These are phyloP conservation scores for Dicrostonyx torquatus DNA, from an alignment of 2,797 vertebrate species.

Conservation along the genomic window DNA sequence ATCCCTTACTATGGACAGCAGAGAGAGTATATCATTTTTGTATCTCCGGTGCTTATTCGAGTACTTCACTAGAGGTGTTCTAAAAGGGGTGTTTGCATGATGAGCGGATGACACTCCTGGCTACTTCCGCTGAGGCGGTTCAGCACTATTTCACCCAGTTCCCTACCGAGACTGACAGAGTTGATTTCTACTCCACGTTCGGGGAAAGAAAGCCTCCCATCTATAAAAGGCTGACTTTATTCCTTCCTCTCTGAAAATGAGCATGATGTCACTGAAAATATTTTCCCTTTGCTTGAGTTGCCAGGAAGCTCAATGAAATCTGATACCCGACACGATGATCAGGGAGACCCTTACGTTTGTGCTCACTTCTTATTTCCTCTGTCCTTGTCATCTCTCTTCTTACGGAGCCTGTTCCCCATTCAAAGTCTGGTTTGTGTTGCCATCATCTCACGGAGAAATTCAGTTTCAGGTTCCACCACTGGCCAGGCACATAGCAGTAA, in stretches of 20 bases:
- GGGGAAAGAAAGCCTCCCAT: not conserved
- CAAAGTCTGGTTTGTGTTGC: conserved; percentile 15
- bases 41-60: not conserved
- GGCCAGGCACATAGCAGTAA: not conserved
- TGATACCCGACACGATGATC: not conserved
- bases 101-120: not conserved
- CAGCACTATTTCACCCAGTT: not conserved
- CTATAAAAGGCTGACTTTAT: not conserved
- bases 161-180: not conserved
- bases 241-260: conserved; percentile 1
- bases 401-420: not conserved
- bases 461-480: not conserved
- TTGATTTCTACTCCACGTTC: not conserved
- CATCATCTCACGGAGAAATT: not conserved
- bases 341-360: not conserved
- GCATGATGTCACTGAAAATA: not conserved
- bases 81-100: not conserved
- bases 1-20: not conserved
- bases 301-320: not conserved
- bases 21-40: not conserved
- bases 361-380: not conserved
- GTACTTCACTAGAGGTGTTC: not conserved
- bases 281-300: not conserved
- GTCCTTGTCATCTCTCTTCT: not conserved
- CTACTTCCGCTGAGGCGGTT: fast-evolving